These are phyloP conservation scores for Taeniopygia guttata DNA, from an alignment of 2,797 vertebrate genomes.

Conservation along the genomic window DNA sequence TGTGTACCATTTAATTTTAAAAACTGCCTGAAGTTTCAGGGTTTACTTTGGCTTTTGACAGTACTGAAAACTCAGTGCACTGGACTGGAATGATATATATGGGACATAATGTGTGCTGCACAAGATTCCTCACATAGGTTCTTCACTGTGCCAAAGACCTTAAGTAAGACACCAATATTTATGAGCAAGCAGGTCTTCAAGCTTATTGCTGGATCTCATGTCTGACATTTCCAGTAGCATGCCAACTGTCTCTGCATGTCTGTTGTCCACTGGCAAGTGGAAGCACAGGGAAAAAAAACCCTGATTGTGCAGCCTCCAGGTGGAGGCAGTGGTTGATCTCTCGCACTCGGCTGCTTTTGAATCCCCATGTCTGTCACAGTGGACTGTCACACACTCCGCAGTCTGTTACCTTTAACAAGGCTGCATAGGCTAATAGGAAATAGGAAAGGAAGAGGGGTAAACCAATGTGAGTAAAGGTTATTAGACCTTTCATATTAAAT, in stretches of 20 bases:
- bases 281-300: not conserved
- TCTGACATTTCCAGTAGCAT: not conserved
- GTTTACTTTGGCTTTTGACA: not conserved
- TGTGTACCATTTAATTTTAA: not conserved
- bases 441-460: not conserved
- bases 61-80: not conserved
- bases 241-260: not conserved
- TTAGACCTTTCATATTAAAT: not conserved
- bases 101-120: not conserved
- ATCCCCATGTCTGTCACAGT: not conserved
- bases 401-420: not conserved
- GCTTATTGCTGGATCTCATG: not conserved
- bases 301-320: not conserved
- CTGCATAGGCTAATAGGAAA: not conserved
- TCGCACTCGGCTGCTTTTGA: accelerated
- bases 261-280: not conserved
- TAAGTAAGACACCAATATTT: not conserved
- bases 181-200: not conserved
- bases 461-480: not conserved
- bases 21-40: not conserved
- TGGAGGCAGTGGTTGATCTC: not conserved
- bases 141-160: not conserved
- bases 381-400: not conserved
- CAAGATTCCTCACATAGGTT: not conserved
- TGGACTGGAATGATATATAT: no score